Evolutionary conservation across 2,113 vertebrate genomes (phyloP), one percentile per base, ranked within the genome.

Genomic region (Sigmodon hispidus): DNA sequence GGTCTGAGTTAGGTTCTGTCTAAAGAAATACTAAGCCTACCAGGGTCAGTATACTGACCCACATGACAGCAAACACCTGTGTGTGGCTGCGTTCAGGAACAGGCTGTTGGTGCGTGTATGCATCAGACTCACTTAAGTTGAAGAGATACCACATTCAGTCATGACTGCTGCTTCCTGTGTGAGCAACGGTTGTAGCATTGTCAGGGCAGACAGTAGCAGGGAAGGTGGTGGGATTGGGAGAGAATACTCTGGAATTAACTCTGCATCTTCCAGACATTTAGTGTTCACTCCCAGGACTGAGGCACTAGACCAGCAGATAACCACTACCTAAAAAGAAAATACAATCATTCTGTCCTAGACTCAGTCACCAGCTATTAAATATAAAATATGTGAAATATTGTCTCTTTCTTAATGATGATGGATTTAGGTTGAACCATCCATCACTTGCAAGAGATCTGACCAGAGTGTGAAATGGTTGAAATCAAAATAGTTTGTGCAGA

Each of bases 351-450:
- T 31, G 84, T 36, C 40, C 52, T 88, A 11, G 50, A 36, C 83
- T 67, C 59, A 90, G 45, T 93, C 48, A 83, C 22, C 45, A 40
- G 59, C 22, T 89, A 90, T 16, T 29, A 94, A 90, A 75, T 83
- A 92, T 22, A 19, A n/a, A n/a, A n/a, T n/a, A n/a, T n/a, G n/a
- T n/a, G n/a, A n/a, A n/a, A n/a, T n/a, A 52, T 73, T 52, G 22
- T 92, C 83, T 96, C 77, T 90, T 89, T 48, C 67, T 29, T 87
- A 61, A 65, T n/a, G 83, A 85, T 76, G 59, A 75, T n/a, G 59
- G 73, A 85, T 89, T 79, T 76, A 77, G 87, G 86, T 5, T 73
- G 63, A 86, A 65, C 45, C 57, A 87, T 63, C n/a, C 63, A 45
- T 61, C 13, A 7, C 65, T 63, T 81, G 72, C 13, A 59, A 83